Conservation (phyloP, 2,113 vertebrate genomes). For the Tenrec ecaudatus region DNA sequence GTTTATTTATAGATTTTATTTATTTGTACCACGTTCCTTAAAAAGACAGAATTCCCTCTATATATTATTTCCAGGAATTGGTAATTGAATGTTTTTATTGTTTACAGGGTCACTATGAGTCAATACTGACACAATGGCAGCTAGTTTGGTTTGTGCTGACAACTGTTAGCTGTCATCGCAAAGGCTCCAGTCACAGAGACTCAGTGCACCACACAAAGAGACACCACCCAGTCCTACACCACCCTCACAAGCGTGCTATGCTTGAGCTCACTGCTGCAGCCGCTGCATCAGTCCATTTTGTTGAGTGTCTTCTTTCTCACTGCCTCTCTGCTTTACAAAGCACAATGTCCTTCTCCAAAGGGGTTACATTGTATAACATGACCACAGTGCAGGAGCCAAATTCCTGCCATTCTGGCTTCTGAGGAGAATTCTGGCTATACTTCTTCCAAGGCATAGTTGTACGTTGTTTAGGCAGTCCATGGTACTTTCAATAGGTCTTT, state of each 20-base stretch:
- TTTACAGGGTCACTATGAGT: too few relatives aligned
- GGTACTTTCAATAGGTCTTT: background rate
- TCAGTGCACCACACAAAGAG: too few relatives aligned
- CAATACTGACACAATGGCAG: too few relatives aligned
- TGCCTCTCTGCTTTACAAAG: background rate
- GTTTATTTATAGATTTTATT: slow-evolving; percentile 23
- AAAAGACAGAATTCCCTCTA: background rate
- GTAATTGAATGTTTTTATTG: background rate
- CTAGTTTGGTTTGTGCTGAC: too few relatives aligned
- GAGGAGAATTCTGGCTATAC: background rate
- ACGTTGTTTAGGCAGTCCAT: background rate
- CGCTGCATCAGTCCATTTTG: background rate
- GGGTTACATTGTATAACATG: background rate
- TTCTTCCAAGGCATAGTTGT: background rate
- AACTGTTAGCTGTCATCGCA: too few relatives aligned
- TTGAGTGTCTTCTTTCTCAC: background rate
- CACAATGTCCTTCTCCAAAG: background rate
- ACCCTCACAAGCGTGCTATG: background rate
- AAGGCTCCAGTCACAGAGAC: too few relatives aligned
- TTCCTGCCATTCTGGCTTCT: background rate
- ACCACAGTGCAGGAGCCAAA: background rate
- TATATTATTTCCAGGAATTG: background rate
- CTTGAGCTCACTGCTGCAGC: background rate
- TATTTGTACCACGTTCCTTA: background rate
- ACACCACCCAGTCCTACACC: background rate